Evolutionary conservation across 2,888 invertebrate genomes (phyloP), one percentile per base, ranked within the genome.

Genomic region (Eurytoma californica): DNA sequence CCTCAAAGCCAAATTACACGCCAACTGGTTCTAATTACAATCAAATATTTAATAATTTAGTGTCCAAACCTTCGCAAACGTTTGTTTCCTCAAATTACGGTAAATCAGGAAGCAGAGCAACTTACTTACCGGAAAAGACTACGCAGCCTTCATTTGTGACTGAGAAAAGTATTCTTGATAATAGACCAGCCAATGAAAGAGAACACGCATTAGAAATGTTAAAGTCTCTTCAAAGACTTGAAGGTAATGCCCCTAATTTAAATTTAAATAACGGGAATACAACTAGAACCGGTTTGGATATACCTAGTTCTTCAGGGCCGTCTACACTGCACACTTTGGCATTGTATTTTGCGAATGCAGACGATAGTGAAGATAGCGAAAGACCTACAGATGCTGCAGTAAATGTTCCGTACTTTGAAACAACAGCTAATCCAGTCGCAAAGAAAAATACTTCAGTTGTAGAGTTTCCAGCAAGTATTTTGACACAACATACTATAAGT

Each of bases 311-410:
- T 0, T 93, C 94, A 0, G 95, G 95, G 0, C 95, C 96, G 0
- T 94, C 95, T 86, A 95, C 95, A 0, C 91, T 95, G 14, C 95
- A 95, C 84, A 95, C 95, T 0, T 88, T 96, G 63, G 96, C 96
- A 0, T 93, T 95, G 82, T 96, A 96, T 86, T 96, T 96, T 86
- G 95, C 95, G 3, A 94, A 94, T 12, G 93, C 94, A 83, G 91
- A 93, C 80, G 87, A 87, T n/a, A 86, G 87, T 51, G 86, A 86
- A 3, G 85, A 85, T 3, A 83, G 84, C 7, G 89, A 92, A 51
- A 88, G 90, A 4, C 85, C 88, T 1, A 86, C 85, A 3, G 86
- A 88, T 58, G 77, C 84, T 51, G 24, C 61, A 7, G 20, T 66
- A 1, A 82, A 83, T 18, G 18, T 80, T 28, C 47, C 82, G 16